Evolutionary conservation across 2,797 vertebrate genomes (phyloP), one percentile per base, ranked within the genome.

Genomic region (Tachyglossus aculeatus): DNA sequence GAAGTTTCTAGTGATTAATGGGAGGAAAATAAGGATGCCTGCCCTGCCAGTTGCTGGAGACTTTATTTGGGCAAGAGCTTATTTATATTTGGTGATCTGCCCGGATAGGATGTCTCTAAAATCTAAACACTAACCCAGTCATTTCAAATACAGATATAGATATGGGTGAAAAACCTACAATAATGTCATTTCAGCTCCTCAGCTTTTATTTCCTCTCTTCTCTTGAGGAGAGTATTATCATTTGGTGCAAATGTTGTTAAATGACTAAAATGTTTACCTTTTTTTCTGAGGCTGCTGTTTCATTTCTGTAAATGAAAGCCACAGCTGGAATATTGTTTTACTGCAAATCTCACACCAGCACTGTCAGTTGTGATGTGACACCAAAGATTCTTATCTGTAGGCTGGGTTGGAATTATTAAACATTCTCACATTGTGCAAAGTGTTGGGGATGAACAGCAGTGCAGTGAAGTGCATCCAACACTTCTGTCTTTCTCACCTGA

Each of bases 241-340:
- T 86, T 87, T 82, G 78, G 67, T 82, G 80, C 80, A 86, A 88
- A 79, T 10, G 37, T 63, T 84, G 74, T 75, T 84, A 79, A 80
- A 84, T 81, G 83, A 84, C 81, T 83, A 83, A 88, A 91, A 87
- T 90, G 88, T 91, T 93, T 93, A 89, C 90, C 86, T 88, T 83
- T 82, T 77, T 66, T 51, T 79, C 82, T 81, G 67, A 57, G 86
- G 89, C 87, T 88, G 84, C 86, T 89, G 82, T 90, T 92, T 90
- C 90, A 92, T 91, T 92, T 92, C 86, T 90, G 79, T 80, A 92
- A 92, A 91, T 86, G 91, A 92, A 90, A 86, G 84, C 86, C 92
- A 88, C 91, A 93, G 91, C 92, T 93, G 92, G 89, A 93, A 91
- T 91, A 92, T 90, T 92, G 89, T 92, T 92, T 93, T 91, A 92